Base-by-base conservation (phyloP, 2,113 vertebrate species). In the Gymnorhina tibicen region DNA sequence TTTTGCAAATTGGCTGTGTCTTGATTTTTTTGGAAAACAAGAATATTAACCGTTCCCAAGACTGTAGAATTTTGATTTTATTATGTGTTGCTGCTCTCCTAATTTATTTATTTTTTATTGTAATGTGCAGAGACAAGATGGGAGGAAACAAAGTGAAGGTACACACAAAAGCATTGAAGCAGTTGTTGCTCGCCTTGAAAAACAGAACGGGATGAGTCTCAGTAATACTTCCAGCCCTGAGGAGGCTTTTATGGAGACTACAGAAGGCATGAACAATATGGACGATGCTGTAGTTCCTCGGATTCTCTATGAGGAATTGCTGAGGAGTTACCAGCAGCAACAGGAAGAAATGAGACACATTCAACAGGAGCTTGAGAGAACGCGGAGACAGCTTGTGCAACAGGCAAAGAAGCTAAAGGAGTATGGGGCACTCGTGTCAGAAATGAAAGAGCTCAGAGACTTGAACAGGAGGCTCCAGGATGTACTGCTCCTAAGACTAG, bases 361-460 rank as follows among this genome's bases (percentile, higher is more conserved):
- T 95, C 99, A 99, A 86, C 99, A 99, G 98, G 99, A 99, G 97
- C 98, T 99, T 84, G 99, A 99, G 97, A 98, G 99, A 94, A 99
- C 99, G 8, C 99, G 99, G 73, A 98, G 99, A 76, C 99, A 99
- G 98, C 99, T 99, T 83, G 98, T 99, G 30, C 99, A 99, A 93
- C 99, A 99, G 97, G 99, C 99, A 95, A 99, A 99, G 98, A 99
- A 99, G 97, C 98, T 99, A 53, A 99, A 99, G 97, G 99, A 99
- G 96, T 99, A 99, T 46, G 99, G 99, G 93, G 99, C 99, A 63
- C 98, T 99, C 91, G 98, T 99, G 96, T 99, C 99, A 16, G 99
- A 99, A 97, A 99, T 99, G 97, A 99, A 99, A 97, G 99, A 99
- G 97, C 98, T 99, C 95, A 99, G 99, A n/a, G 99, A 99, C 98